Conservation (phyloP, 1,140 invertebrate species). For the Drosophila pseudoobscura region DNA sequence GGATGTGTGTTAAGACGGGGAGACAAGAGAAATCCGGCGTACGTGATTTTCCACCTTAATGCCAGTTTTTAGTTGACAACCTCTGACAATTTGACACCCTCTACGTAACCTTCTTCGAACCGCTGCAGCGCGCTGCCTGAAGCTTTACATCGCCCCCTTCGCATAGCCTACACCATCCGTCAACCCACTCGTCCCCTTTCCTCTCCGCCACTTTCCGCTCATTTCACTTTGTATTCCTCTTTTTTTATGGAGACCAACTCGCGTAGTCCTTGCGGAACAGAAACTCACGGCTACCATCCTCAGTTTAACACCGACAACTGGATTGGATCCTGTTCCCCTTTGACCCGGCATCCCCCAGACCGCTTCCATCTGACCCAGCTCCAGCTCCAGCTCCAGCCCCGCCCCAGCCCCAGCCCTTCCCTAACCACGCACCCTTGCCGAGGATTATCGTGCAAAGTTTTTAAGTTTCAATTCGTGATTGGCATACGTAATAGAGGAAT, state of each 20-base stretch:
- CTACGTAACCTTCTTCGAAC: slow-evolving; percentile 35
- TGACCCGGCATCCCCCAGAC: background rate
- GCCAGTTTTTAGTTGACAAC: slow-evolving; percentile 70
- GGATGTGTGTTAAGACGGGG: slow-evolving; percentile 5
- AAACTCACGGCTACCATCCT: slow-evolving; percentile 14
- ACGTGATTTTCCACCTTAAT: slow-evolving; percentile 79
- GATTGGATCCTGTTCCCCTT: slow-evolving; percentile 3
- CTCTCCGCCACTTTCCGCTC: slow-evolving; percentile 23
- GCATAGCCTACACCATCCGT: background rate
- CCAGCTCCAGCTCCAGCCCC: too few relatives aligned
- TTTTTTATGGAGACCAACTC: slow-evolving; percentile 1
- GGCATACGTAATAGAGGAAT: slow-evolving; percentile 66
- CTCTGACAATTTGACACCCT: slow-evolving; percentile 73
- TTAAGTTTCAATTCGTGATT: slow-evolving; percentile 77
- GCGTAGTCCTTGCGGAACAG: slow-evolving; percentile 5
- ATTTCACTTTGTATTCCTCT: slow-evolving; percentile 63
- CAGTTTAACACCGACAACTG: slow-evolving; percentile 4
- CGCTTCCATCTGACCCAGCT: background rate
- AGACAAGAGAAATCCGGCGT: slow-evolving; percentile 69
- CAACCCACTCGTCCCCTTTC: background rate
- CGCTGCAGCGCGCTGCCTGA: too few relatives aligned
- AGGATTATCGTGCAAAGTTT: slow-evolving; percentile 73
- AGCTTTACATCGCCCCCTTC: slow-evolving; percentile 30
- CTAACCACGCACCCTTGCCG: slow-evolving; percentile 6
- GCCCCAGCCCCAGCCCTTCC: background rate